Conservation (phyloP, 2,888 invertebrate species). For the Pammene aurita region DNA sequence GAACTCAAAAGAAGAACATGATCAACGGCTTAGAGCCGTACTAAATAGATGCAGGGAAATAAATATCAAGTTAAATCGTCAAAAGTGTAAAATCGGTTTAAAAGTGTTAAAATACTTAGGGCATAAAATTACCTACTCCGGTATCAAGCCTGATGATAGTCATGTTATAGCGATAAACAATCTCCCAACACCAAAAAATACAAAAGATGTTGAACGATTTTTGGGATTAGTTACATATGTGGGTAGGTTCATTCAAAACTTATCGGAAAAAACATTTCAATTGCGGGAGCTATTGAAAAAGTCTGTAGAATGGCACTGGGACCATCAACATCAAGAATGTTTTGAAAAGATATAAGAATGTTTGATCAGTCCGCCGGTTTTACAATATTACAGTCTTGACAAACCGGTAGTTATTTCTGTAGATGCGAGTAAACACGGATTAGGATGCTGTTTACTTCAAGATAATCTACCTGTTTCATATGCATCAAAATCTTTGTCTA, state of each 20-base stretch:
- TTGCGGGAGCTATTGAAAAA: conserved; percentile 15
- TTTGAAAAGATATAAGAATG: too few species aligned
- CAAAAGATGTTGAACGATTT: conserved; percentile 42
- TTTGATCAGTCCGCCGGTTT: too few species aligned
- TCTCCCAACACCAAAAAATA: conserved; percentile 40
- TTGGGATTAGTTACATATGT: conserved; percentile 43
- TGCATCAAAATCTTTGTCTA: too few species aligned
- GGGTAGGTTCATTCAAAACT: conserved; percentile 40
- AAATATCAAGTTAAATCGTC: conserved; percentile 37
- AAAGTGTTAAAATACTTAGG: conserved; percentile 33
- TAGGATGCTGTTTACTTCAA: too few species aligned
- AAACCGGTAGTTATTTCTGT: too few species aligned
- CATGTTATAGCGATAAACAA: conserved; percentile 37
- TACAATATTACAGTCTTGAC: too few species aligned
- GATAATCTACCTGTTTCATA: too few species aligned
- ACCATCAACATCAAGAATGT: too few species aligned
- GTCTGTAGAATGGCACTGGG: too few species aligned
- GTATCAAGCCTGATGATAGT: conserved; percentile 39
- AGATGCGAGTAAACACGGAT: too few species aligned
- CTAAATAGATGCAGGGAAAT: conserved; percentile 14
- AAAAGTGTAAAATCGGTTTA: conserved; percentile 36
- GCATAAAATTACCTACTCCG: conserved; percentile 24
- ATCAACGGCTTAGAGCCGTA: neutral
- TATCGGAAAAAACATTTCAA: neutral
- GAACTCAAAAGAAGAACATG: conserved; percentile 1